Conservation (phyloP, 2,113 vertebrate species). For the Periophthalmus modestus region DNA sequence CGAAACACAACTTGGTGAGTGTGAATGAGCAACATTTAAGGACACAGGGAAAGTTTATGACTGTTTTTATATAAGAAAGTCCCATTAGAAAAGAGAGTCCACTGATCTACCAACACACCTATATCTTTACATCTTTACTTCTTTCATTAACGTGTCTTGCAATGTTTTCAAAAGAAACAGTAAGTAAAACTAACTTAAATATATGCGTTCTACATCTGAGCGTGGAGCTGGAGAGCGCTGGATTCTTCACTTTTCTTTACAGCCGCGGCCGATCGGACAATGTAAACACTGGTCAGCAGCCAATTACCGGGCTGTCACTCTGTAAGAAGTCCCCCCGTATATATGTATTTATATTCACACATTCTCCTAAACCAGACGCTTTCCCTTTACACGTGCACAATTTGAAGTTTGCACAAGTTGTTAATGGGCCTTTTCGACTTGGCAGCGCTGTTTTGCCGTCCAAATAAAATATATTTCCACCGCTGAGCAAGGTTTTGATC, state of each 20-base stretch:
- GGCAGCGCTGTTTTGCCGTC: constrained; percentile 67
- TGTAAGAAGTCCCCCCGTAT: constrained; percentile 30
- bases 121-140: no score
- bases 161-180: not conserved
- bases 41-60: no score
- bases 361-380: constrained; percentile 29
- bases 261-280: constrained; percentile 9
- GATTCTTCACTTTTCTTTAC: not conserved
- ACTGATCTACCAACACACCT: no score
- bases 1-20: no score
- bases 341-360: constrained; percentile 11
- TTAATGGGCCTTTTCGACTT: constrained; percentile 69
- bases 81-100: no score
- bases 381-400: constrained; percentile 31
- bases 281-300: constrained; percentile 44
- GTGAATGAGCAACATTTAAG: no score
- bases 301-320: constrained; percentile 38
- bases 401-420: constrained; percentile 71
- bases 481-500: constrained; percentile 76
- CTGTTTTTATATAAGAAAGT: no score
- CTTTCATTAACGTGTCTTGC: not conserved
- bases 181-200: not conserved
- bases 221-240: constrained; percentile 1
- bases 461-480: constrained; percentile 69
- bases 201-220: not conserved